Conservation (phyloP, 2,888 invertebrate genomes). For the Heliconius hortense region DNA sequence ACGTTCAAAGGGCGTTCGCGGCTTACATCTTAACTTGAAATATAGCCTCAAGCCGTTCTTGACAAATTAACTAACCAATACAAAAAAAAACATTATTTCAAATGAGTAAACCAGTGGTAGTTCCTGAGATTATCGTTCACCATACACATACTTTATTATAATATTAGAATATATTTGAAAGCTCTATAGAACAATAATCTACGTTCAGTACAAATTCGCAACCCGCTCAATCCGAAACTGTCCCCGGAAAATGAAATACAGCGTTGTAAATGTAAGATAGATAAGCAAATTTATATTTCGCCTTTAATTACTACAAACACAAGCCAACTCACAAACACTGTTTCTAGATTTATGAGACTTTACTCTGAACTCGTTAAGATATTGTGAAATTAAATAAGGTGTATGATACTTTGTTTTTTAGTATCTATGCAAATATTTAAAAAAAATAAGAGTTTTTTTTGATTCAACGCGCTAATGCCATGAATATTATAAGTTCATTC, state of each 20-base stretch:
- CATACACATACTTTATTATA: neutral
- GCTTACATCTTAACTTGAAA: too few relatives aligned
- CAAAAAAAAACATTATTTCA: too few relatives aligned
- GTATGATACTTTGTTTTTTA: conserved; percentile 18
- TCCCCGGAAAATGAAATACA: conserved; percentile 43
- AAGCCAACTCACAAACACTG: conserved; percentile 13
- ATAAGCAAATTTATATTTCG: conserved; percentile 44
- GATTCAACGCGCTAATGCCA: too few relatives aligned
- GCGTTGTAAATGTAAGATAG: conserved; percentile 39
- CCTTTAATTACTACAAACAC: conserved; percentile 44
- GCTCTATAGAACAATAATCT: conserved; percentile 6
- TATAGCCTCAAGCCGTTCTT: too few relatives aligned
- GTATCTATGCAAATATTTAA: too few relatives aligned
- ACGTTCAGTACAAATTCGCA: neutral
- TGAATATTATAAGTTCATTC: too few relatives aligned
- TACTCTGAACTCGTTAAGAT: conserved; percentile 16
- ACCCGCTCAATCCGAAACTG: conserved; percentile 16
- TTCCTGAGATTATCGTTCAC: neutral
- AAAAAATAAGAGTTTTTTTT: too few relatives aligned
- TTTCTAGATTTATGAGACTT: conserved; percentile 25
- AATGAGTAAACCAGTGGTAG: neutral
- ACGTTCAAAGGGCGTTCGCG: too few relatives aligned
- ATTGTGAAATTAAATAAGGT: conserved; percentile 24
- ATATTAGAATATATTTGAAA: neutral
- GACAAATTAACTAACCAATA: too few relatives aligned